Evolutionary conservation across 64 coral and sea anemone species (phyloP), one percentile per base, ranked within the genome.

Genomic region (Anthopleura sola): DNA sequence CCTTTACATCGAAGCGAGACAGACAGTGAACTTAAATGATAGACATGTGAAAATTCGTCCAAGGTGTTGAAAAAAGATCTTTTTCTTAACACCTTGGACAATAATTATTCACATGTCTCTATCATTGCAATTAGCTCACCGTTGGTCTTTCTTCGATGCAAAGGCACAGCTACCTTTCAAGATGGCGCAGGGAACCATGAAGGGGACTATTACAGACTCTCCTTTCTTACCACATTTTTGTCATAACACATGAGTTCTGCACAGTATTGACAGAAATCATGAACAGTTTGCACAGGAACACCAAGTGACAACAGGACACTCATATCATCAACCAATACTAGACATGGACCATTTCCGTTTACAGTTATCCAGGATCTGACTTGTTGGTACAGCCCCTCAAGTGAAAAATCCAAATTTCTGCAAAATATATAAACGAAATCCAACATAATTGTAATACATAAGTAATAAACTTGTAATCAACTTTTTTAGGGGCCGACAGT

Each of bases 281-380:
- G 23, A 29, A 93, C 21, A 37, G 88, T 54, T n/a, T 81, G 55
- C 13, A 85, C 82, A 29, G 55, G 60, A 38, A 93, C 44, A 21
- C 91, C 91, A 85, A 89, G 58, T 9, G 80, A 80, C 8, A 93
- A 55, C 51, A 93, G 78, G 38, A 62, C 19, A 1, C 84, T 80
- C 15, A 93, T 3, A 28, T 93, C 91, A 88, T 93, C 91, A 68
- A 93, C 82, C 15, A 93, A 31, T 26, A 93, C 39, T 24, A 93
- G 62, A 81, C 82, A 89, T 14, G 91, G 91, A 2, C 26, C 84
- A 81, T 60, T 46, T 18, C 33, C 64, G 16, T 79, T 88, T 51
- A 19, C 37, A 40, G 19, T 31, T 71, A 71, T 34, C 20, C 31
- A 74, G 21, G 47, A 77, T 54, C 78, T 79, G 46, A 89, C 75